Base-by-base conservation (phyloP, 2,888 invertebrate species). In the Eumacrocentrus americanus region DNA sequence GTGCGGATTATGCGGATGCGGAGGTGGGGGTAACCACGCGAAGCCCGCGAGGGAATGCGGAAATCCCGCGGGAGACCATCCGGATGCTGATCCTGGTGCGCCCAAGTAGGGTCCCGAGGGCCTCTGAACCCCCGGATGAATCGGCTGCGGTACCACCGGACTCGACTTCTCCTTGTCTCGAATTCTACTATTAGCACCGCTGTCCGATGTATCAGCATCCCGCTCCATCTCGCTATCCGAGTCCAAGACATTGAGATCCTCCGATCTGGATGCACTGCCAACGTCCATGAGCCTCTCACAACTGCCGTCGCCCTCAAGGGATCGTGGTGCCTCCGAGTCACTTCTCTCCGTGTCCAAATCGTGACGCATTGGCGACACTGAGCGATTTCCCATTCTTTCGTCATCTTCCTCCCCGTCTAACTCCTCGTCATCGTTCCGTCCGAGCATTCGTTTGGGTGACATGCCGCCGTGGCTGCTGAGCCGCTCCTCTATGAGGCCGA, bases 131-230 rank as follows among this genome's bases (percentile, higher is more conserved):
- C 84, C 84, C 3, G 85, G 84, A 70, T 85, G 85, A 68, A 89
- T 78, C 52, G 89, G 88, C 78, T 89, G 89, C 1, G 89, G 89
- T 53, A 89, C 85, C 67, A 89, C 83, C 52, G 89, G 88, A 1
- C 87, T 77, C 40, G 80, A 76, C 60, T 80, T 80, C 65, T 78
- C 79, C 67, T 80, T 78, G 64, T 75, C 76, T 63, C 73, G 73
- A 42, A 57, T 67, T 9, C 60, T 51, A 44, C 18, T 50, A n/a
- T 37, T 55, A 14, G 4, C 4, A 7, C 61, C 61, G 34, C 50
- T 59, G 16, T 62, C 50, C 5, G 5, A 6, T 29, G 29, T 9
- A 52, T 74, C 76, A 55, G 72, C 60, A 57, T 78, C 79, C 47
- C 77, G 67, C 60, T 78, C 79, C 55, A 73, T 70, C 51, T 74